Base-by-base conservation (phyloP, 2,888 invertebrate genomes). In the Stenchaetothrips biformis region DNA sequence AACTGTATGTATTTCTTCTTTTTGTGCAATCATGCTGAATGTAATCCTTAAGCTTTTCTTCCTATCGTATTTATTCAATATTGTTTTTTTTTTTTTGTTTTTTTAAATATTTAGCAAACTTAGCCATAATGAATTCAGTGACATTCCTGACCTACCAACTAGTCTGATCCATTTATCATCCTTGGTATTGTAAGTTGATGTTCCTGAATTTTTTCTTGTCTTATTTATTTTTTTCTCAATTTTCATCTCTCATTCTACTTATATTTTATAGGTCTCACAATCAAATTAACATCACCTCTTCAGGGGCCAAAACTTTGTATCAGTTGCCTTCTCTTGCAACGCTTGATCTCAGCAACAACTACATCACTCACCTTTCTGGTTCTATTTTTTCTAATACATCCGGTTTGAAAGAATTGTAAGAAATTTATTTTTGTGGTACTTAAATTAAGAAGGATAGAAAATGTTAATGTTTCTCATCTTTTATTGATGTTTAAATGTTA, bases 281-380 rank as follows among this genome's bases (percentile, higher is more conserved):
- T 84, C 85, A 85, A 80, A 89, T 91, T 79, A 85, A 84, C 53
- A 85, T 83, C n/a, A 85, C 90, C 80, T 86, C 87, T 81, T 85
- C 67, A 21, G 8, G 67, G 7, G 9, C 86, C 37, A 85, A 84
- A 62, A 88, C 89, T 80, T 86, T 92, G 82, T 84, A 88, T 53
- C 86, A 87, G 83, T 86, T 89, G 83, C 87, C 90, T 78, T 87
- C 89, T 83, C 86, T 93, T 82, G 88, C 90, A 84, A 89, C 88
- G 82, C 86, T 93, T 78, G 91, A 90, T 85, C 86, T 93, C 81
- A 92, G 91, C 85, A 90, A 89, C 85, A 93, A 93, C 86, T 88
- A 88, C 83, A 89, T 93, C 83, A 87, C 86, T 81, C 87, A 88
- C 21, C 87, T 93, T 79, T 16, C 48, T 37, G 62, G 7, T 21